Base-by-base conservation (phyloP, 1,140 invertebrate species). In the Sipha flava region DNA sequence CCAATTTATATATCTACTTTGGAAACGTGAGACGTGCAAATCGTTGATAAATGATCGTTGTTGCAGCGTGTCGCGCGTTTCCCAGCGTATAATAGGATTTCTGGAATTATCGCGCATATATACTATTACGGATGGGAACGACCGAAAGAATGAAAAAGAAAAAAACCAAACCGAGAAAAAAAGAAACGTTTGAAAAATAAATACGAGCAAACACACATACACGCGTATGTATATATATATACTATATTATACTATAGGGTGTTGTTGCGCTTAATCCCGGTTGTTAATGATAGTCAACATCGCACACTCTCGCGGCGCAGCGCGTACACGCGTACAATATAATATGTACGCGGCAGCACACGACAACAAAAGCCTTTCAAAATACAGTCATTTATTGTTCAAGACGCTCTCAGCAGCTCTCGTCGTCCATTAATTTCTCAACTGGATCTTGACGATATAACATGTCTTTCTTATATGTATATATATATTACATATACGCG, bases 351-450 rank as follows among this genome's bases (percentile, higher is more conserved):
- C n/a, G n/a, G 3, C 0, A 7, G 18, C 18, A 7, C 47, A n/a
- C 59, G 57, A 66, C 18, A 66, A 66, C 64, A 66, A 66, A 66
- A 66, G 64, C 64, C 64, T 66, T 66, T 66, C 64, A 66, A 43
- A 43, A 66, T 43, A 43, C 64, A 21, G 21, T 66, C 21, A 43
- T 66, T 66, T 43, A 66, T 43, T 26, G 40, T 66, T 23, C 12
- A 14, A 66, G 64, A 66, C 21, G 14, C 16, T 21, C 12, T 52
- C 47, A n/a, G n/a, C n/a, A n/a, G n/a, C n/a, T 16, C 54, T 37
- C 64, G 37, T 66, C 62, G 21, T 66, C 64, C 64, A 66, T 66
- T 66, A 66, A 66, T 66, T 40, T 43, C 37, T 66, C 64, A 26
- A 43, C 64, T 40, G 64, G 34, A 66, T 64, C 59, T 64, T n/a